A percentile compares a stretch with the other conserved stretches of the same genome.
phyloP scores from a whole-genome alignment of 2,888 invertebrate species.

The Buathra laborator region DNA sequence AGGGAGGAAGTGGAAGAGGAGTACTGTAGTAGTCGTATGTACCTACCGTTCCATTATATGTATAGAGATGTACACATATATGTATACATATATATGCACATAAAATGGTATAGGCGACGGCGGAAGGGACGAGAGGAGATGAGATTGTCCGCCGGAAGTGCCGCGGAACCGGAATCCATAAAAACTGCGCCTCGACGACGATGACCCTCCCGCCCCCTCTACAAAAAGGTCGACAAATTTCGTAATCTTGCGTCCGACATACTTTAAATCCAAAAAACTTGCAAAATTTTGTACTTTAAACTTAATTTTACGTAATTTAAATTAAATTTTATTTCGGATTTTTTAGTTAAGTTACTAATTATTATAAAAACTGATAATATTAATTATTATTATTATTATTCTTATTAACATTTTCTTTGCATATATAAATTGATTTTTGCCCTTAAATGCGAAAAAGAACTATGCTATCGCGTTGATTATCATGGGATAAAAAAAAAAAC shows the following conservation, averaged over 20 bases:
- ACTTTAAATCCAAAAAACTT: neutral
- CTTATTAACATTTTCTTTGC: too few species aligned
- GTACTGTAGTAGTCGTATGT: slow-evolving; percentile 49
- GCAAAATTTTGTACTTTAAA: neutral
- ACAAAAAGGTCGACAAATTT: neutral
- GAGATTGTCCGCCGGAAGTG: slow-evolving; percentile 81
- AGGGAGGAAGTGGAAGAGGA: slow-evolving; percentile 68
- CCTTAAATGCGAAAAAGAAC: too few species aligned
- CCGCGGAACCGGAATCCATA: slow-evolving; percentile 83
- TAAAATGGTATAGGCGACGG: slow-evolving; percentile 23
- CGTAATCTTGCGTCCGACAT: neutral
- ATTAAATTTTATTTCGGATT: too few species aligned
- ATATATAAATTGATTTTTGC: too few species aligned
- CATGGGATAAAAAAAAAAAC: too few species aligned
- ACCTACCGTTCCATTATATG: slow-evolving; percentile 5
- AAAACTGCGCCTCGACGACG: slow-evolving; percentile 72
- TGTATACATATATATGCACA: neutral
- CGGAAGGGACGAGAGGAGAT: slow-evolving; percentile 75
- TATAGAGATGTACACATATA: slow-evolving; percentile 42
- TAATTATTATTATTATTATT: too few species aligned
- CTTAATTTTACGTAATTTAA: neutral
- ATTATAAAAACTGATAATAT: too few species aligned
- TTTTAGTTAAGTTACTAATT: too few species aligned
- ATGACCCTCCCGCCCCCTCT: neutral
- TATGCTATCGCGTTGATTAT: too few species aligned